phyloP scores from a whole-genome alignment of 2,113 vertebrate species.

The Ptilorrhoa leucosticta region DNA sequence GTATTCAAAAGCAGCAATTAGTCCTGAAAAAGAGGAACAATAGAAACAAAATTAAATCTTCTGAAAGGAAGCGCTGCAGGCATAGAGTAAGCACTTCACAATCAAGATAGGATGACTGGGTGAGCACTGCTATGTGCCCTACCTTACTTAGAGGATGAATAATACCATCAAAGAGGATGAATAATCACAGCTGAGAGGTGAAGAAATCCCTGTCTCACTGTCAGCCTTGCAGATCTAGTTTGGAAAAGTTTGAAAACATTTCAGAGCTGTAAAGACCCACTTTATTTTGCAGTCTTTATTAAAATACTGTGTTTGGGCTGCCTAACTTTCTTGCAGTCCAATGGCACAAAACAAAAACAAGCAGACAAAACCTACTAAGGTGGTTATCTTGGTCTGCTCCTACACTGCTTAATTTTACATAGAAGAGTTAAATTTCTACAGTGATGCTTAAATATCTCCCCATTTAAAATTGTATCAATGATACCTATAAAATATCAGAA shows the following conservation, averaged over 20 bases:
- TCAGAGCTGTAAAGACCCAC: background rate
- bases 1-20: background rate
- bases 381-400: background rate
- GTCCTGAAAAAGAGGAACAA: background rate
- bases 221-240: background rate
- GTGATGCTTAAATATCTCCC: background rate
- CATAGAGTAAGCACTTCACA: background rate
- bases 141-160: background rate
- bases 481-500: background rate
- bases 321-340: background rate
- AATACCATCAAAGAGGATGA: background rate
- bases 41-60: background rate
- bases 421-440: background rate
- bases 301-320: background rate
- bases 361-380: background rate
- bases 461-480: background rate
- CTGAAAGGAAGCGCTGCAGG: background rate
- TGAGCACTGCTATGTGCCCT: background rate
- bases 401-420: background rate
- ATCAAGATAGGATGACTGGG: background rate
- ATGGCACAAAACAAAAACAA: background rate
- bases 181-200: background rate
- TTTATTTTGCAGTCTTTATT: background rate
- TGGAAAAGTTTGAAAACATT: background rate
- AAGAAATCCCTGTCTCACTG: background rate